Base-by-base conservation (phyloP, 2,888 invertebrate genomes). In the Tetheella fluctuosa region DNA sequence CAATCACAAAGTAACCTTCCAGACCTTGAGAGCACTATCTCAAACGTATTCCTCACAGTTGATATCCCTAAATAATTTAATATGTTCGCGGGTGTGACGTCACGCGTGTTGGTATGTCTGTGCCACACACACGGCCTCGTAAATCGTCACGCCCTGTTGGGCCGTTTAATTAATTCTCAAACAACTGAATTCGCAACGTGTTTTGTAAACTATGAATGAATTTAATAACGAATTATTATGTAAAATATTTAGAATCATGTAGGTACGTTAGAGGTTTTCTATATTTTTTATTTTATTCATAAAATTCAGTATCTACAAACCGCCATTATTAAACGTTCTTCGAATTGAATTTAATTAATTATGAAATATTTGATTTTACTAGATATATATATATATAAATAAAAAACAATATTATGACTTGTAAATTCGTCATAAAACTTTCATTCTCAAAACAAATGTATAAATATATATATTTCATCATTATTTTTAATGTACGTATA, bases 141-240 rank as follows among this genome's bases (percentile, higher is more conserved):
- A 89, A 89, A 89, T 89, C 85, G 69, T 77, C 76, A 81, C 85
- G 90, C 88, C 88, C 90, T 81, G 91, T 90, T 91, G 89, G 79
- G 59, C 74, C 77, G 80, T 86, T 90, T 91, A 92, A 92, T 92
- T 92, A 92, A 92, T 91, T 90, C 85, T 80, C 85, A 84, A 87
- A 89, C 86, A 82, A 69, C 70, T 73, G 73, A 77, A 71, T 76
- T 77, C 72, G 77, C 68, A 64, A 78, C 68, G 73, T 77, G 68
- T 74, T 77, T 64, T 69, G 71, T 67, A 68, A 74, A 63, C 42
- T 64, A 63, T 69, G 60, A 59, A 39, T 17, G 17, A 68, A 64
- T 68, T 68, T 59, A 66, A 72, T 63, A 70, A 61, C 65, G 64
- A 63, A 70, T 71, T 61, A 48, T 48, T 34, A 34, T 13, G 34